phyloP scores from a whole-genome alignment of 2,797 vertebrate species.

The Thunnus albacares region DNA sequence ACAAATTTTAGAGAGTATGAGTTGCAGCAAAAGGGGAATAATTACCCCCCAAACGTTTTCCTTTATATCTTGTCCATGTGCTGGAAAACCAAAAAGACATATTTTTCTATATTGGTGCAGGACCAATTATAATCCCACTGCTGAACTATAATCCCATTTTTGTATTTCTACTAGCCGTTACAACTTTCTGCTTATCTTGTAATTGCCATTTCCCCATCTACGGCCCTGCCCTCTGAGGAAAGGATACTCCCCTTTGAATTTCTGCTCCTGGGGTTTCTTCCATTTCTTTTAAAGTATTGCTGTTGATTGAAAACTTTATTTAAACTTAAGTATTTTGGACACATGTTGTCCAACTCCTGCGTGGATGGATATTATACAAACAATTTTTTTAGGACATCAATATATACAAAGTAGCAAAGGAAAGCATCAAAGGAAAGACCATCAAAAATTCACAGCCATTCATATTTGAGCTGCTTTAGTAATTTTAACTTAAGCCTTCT shows the following conservation, averaged over 20 bases:
- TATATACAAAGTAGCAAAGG: not conserved
- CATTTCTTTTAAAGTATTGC: not conserved
- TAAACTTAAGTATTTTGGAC: not conserved
- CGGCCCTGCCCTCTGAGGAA: not conserved
- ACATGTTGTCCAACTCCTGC: not conserved
- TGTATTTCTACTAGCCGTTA: not conserved
- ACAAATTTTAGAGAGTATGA: not conserved
- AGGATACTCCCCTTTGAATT: not conserved
- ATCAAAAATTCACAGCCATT: not conserved
- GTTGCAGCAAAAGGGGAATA: conserved; percentile 12
- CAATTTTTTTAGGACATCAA: not conserved
- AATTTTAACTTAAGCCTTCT: not conserved
- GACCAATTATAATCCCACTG: not conserved
- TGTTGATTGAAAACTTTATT: conserved; percentile 2
- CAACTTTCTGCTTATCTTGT: conserved; percentile 6
- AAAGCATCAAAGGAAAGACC: not conserved
- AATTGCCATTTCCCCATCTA: not conserved
- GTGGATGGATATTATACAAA: not conserved
- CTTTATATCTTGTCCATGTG: not conserved
- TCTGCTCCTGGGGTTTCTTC: not conserved
- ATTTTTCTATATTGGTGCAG: not conserved
- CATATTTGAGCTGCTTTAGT: not conserved
- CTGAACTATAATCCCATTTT: not conserved
- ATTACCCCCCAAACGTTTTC: not conserved
- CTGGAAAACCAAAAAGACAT: not conserved